Base-by-base conservation (phyloP, 2,797 vertebrate species). In the Sparus aurata region DNA sequence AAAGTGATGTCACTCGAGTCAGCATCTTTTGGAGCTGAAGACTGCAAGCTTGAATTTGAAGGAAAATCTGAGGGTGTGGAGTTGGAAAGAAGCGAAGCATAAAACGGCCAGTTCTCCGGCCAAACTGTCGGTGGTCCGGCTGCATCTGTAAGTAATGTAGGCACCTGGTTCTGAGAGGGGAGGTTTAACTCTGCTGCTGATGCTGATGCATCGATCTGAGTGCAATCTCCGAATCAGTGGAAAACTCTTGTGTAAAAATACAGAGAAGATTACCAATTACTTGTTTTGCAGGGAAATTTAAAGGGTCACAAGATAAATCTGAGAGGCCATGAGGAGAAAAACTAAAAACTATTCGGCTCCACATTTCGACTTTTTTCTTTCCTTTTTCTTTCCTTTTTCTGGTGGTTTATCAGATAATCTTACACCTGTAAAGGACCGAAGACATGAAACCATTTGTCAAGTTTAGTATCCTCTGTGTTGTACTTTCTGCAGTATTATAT, bases 61-160 rank as follows among this genome's bases (percentile, higher is more conserved):
- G 0, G 4, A 22, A 10, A 45, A 13, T 4, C 13, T 2, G n/a
- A 22, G 20, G 12, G 7, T 5, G 15, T 2, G 0, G 7, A 25
- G 34, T 12, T 12, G 10, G 3, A 16, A 50, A 23, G n/a, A 68
- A 18, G 22, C 7, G 7, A 52, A 47, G 17, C 46, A 4, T 45
- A 12, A 45, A 45, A 45, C 43, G 15, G 0, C 43, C 43, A 45
- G 13, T 45, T 13, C 12, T 45, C 43, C 12, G 43, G 13, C 11
- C 3, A 9, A 4, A 45, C 12, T 13, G 13, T 13, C 2, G 43
- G 46, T 17, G 30, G 30, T 34, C 30, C 30, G 6, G 30, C 30
- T 47, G 46, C 46, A 47, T 47, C 5, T 47, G 46, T 17, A 16
- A 15, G 17, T 22, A 59, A 11, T 18, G 54, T 18, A 12, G 11